phyloP scores from a whole-genome alignment of 1,140 invertebrate genomes.

The Macrotrachela quadricornifera region DNA sequence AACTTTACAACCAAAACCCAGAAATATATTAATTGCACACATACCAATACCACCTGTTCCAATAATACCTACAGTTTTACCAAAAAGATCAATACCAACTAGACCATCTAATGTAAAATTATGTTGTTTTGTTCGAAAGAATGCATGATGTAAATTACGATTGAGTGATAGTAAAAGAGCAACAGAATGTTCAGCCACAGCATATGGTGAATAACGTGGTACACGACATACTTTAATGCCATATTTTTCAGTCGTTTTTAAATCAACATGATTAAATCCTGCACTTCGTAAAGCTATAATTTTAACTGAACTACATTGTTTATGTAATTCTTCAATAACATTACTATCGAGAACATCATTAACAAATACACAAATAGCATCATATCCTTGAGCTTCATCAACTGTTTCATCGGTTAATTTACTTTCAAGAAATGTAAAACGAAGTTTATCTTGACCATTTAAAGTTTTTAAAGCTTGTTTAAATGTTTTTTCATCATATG shows the following conservation, averaged over 20 bases:
- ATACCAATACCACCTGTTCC: neutral
- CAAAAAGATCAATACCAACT: neutral
- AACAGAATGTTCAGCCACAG: neutral
- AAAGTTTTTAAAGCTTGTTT: no score
- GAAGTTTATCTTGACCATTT: no score
- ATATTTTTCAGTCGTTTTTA: neutral
- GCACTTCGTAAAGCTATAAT: neutral
- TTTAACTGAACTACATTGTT: neutral
- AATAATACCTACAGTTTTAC: neutral
- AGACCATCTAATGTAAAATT: constrained; percentile 1
- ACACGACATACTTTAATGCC: neutral
- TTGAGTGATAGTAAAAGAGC: neutral
- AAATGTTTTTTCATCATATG: no score
- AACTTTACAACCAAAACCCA: neutral
- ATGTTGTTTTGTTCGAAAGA: neutral
- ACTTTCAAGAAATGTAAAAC: neutral
- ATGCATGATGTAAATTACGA: neutral
- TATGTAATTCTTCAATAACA: neutral
- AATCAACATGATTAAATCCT: neutral
- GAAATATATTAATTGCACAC: neutral
- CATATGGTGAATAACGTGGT: constrained; percentile 1
- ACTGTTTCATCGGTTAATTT: constrained; percentile 5
- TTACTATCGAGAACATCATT: neutral
- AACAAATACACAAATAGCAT: neutral
- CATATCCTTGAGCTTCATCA: neutral